Conservation (phyloP, 2,113 vertebrate genomes). For the Rana temporaria region DNA sequence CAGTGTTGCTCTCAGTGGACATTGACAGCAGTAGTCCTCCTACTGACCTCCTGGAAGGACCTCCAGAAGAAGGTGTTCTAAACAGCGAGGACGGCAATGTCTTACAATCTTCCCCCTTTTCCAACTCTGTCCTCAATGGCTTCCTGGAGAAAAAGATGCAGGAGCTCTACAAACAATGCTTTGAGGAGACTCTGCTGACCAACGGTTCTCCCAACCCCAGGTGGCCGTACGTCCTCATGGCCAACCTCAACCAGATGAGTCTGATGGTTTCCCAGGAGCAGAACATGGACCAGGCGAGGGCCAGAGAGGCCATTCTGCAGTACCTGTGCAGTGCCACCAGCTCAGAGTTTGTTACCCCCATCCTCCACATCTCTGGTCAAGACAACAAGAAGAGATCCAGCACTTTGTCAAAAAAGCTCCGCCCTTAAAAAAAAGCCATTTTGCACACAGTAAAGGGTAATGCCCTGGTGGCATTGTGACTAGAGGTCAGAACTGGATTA, state of each 20-base stretch:
- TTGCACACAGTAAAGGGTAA: no score
- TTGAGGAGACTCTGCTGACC: conserved; percentile 83
- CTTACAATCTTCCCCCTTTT: conserved; percentile 76
- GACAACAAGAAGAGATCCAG: no score
- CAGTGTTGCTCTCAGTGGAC: conserved; percentile 70
- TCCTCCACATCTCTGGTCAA: no score
- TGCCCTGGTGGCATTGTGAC: no score
- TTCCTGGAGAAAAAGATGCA: conserved; percentile 77
- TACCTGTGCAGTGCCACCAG: no score
- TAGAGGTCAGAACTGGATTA: no score
- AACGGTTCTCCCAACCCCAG: conserved; percentile 75
- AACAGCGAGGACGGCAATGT: conserved; percentile 74
- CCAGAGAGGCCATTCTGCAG: no score
- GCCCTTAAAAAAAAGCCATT: no score
- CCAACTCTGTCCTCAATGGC: conserved; percentile 83
- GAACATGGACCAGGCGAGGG: no score
- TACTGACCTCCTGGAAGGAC: not conserved
- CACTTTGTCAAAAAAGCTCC: no score
- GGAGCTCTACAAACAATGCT: conserved; percentile 72
- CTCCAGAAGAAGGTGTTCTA: conserved; percentile 61
- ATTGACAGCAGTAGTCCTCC: conserved; percentile 59
- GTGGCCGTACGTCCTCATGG: conserved; percentile 72
- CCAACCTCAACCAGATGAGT: conserved; percentile 71
- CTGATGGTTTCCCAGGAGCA: conserved; percentile 2
- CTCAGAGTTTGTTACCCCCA: no score